Base-by-base conservation (phyloP, 2,797 vertebrate species). In the Lacerta viridis region DNA sequence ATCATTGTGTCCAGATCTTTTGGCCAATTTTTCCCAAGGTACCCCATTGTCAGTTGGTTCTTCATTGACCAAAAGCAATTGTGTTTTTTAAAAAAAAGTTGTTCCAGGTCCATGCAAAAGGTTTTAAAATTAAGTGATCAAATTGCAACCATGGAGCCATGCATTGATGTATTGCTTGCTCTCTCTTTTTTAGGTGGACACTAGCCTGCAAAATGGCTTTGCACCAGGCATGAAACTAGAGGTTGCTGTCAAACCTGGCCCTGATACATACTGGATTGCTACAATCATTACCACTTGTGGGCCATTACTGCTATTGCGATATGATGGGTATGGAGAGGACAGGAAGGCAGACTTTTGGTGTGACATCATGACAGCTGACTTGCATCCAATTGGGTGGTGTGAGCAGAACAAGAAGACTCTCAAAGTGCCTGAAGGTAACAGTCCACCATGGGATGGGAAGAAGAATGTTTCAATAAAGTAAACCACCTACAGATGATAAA, bases 261-360 rank as follows among this genome's bases (percentile, higher is more conserved):
- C 97, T 3, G 98, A 98, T 91, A 96, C 95, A 0, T 98, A 98
- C 61, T 99, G 98, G 98, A 98, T 99, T 91, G 98, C 99, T 92
- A 98, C 97, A 90, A 97, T 99, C 96, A 98, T 99, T 89, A 99
- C 98, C 23, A 98, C 99, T 29, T 99, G 99, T 59, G 99, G 99
- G 89, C 99, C 99, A 96, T 96, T 99, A 93, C 98, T 99, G 43
- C 97, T 99, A 36, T 96, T 99, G 23, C 98, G 99, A 87, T 99
- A 99, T 0, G 98, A 98, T 82, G 99, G 99, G 64, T 99, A 98
- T 13, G 98, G 98, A 46, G 98, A 99, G 18, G 98, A 99, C 95
- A 97, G 99, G 29, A 98, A 98, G 11, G 98, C 98, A 0, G 99
- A 99, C 96, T 99, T 99, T 93, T 99, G 99, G 99, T 99, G 98